Conservation (phyloP, 2,113 vertebrate species). For the Phylloscopus trochiloides region DNA sequence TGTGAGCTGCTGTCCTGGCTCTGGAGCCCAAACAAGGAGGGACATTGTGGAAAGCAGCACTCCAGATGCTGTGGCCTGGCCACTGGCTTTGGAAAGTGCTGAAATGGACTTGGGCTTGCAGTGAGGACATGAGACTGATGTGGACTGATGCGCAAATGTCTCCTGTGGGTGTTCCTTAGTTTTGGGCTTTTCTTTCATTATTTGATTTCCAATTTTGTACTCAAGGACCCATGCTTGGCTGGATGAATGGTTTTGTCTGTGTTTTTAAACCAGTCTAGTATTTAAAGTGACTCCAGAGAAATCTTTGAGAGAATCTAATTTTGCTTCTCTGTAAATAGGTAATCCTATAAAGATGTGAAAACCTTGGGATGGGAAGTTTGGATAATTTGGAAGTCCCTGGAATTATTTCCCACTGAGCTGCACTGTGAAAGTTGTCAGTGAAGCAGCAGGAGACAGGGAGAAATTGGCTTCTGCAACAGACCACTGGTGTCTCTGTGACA, state of each 20-base stretch:
- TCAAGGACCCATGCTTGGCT: neutral
- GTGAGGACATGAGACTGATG: neutral
- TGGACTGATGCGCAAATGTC: neutral
- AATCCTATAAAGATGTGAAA: neutral
- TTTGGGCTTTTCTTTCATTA: neutral
- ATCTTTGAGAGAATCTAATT: neutral
- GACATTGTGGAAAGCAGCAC: neutral
- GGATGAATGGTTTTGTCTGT: neutral
- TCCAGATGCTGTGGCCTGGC: neutral
- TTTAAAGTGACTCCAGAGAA: neutral
- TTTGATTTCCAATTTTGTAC: neutral
- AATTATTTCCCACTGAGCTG: neutral
- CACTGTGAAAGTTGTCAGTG: neutral
- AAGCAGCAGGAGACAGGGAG: neutral
- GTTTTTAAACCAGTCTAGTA: neutral
- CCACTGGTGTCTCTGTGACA: neutral
- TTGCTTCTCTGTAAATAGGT: neutral
- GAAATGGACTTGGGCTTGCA: neutral
- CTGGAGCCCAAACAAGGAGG: neutral
- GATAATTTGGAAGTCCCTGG: neutral
- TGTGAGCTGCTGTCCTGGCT: neutral
- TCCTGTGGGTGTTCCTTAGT: neutral
- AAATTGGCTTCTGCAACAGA: neutral
- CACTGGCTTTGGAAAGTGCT: neutral
- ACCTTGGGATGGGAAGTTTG: neutral